Conservation (phyloP, 2,113 vertebrate species). For the Solea solea region DNA sequence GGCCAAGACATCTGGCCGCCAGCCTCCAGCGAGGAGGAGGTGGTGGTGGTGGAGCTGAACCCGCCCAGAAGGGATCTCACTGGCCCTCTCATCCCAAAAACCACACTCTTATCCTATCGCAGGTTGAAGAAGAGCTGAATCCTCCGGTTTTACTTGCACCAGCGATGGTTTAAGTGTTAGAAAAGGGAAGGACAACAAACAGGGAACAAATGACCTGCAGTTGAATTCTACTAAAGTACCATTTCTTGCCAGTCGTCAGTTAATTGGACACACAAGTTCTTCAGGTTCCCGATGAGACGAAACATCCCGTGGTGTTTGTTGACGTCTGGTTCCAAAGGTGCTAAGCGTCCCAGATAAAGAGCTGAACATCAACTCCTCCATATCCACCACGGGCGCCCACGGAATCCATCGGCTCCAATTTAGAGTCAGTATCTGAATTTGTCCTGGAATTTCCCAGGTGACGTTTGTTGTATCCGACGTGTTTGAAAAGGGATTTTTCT, state of each 20-base stretch:
- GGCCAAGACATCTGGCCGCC: constrained; percentile 83
- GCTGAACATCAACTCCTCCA: background rate
- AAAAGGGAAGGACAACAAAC: background rate
- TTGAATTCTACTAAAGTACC: constrained; percentile 17
- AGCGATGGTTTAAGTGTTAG: too few species aligned
- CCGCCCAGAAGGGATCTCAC: constrained; percentile 79
- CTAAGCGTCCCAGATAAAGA: constrained; percentile 3
- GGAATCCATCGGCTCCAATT: background rate
- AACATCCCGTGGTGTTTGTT: background rate
- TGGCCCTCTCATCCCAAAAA: constrained; percentile 79
- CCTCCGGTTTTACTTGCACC: constrained; percentile 9
- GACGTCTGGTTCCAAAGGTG: constrained; percentile 33
- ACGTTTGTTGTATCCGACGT: background rate
- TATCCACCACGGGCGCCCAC: constrained; percentile 29
- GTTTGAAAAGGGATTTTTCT: background rate
- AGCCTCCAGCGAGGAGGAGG: constrained; percentile 83
- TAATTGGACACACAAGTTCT: constrained; percentile 23
- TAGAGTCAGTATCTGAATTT: background rate
- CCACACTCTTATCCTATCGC: background rate
- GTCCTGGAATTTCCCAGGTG: background rate
- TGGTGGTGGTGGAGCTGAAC: constrained; percentile 84
- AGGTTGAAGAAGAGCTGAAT: background rate
- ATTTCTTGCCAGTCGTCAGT: constrained; percentile 35
- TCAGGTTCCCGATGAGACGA: background rate
- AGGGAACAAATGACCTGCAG: background rate